phyloP scores from a whole-genome alignment of 2,797 vertebrate species.

The Tamandua tetradactyla region DNA sequence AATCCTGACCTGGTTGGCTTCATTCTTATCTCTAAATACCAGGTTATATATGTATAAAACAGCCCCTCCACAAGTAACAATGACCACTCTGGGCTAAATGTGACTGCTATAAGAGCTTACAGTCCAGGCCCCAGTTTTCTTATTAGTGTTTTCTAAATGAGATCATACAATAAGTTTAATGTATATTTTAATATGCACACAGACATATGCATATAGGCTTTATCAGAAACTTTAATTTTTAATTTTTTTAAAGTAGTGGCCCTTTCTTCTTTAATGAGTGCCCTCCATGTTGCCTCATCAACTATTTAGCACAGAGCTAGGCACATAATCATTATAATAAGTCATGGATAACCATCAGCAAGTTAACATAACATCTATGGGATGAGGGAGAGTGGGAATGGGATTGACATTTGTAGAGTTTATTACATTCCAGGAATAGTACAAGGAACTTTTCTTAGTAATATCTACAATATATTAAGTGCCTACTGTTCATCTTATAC shows the following conservation, averaged over 20 bases:
- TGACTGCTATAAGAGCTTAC: too few species aligned
- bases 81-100: too few species aligned
- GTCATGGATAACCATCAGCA: neutral
- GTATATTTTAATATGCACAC: neutral
- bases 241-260: neutral
- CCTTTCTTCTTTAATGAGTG: neutral
- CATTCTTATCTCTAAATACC: too few species aligned
- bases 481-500: neutral
- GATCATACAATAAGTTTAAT: too few species aligned
- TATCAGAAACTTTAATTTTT: neutral
- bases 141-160: too few species aligned
- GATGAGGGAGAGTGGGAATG: neutral
- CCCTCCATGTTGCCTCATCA: neutral
- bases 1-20: too few species aligned
- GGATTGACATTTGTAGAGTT: neutral
- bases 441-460: neutral
- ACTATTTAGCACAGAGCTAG: neutral
- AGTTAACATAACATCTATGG: neutral
- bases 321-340: neutral
- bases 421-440: neutral
- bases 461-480: neutral
- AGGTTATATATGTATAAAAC: too few species aligned
- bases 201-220: neutral
- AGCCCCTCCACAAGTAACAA: too few species aligned
- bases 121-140: too few species aligned